phyloP scores from a whole-genome alignment of 2,113 vertebrate species.

The Cinclus mexicanus region DNA sequence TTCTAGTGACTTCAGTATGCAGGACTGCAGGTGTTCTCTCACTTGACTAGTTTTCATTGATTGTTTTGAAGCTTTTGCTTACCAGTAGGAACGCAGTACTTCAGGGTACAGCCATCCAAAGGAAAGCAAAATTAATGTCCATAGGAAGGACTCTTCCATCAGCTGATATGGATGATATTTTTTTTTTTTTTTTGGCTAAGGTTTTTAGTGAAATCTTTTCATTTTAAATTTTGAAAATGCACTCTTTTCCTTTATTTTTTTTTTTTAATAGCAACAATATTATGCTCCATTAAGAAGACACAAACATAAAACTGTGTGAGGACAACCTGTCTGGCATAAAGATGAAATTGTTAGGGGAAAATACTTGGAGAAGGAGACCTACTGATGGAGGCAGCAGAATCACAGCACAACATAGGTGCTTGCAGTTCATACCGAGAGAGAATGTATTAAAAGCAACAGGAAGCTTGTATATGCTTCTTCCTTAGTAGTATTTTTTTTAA shows the following conservation, averaged over 20 bases:
- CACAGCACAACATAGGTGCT: rapidly evolving
- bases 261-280: neutral
- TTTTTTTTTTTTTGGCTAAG: neutral
- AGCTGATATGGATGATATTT: neutral
- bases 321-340: neutral
- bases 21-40: neutral
- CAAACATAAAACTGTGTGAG: neutral
- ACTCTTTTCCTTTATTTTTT: rapidly evolving
- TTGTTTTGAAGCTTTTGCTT: neutral
- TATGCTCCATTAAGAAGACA: neutral
- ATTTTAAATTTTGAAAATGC: neutral
- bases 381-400: neutral
- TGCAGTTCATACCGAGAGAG: neutral
- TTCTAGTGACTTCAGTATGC: neutral
- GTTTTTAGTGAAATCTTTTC: neutral
- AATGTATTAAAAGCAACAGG: neutral
- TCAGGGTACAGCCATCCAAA: neutral
- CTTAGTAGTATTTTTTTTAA: neutral
- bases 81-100: neutral
- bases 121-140: neutral
- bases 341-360: neutral
- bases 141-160: neutral
- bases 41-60: neutral
- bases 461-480: neutral
- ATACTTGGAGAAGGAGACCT: neutral